A percentile compares a stretch with the other conserved stretches of the same genome.
Conservation (phyloP, 2,888 invertebrate genomes). For the Drosophila melanosoma region DNA sequence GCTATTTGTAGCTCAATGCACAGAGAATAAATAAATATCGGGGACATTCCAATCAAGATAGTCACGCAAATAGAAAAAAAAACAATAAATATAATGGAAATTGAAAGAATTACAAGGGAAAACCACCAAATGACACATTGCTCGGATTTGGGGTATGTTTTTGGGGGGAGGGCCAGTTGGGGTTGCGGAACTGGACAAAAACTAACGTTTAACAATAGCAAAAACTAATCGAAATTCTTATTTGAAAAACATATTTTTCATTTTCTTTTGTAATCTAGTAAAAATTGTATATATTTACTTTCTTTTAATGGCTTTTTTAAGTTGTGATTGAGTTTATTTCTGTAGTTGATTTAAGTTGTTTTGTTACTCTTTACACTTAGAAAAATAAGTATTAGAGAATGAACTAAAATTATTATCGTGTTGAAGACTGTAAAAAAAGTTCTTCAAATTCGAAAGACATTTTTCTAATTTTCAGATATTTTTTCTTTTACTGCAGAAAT, state of each 20-base stretch:
- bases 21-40: conserved; percentile 20
- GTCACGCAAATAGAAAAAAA: conserved; percentile 41
- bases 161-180: not conserved
- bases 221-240: not conserved
- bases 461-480: not conserved
- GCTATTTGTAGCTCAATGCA: not conserved
- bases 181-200: not conserved
- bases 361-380: not conserved
- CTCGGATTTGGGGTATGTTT: not conserved
- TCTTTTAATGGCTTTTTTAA: not conserved
- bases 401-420: not conserved
- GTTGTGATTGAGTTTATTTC: not conserved
- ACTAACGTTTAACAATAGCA: not conserved
- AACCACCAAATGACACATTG: not conserved
- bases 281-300: not conserved
- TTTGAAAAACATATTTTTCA: not conserved
- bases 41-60: conserved; percentile 33
- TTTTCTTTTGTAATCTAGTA: not conserved
- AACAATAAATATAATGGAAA: conserved; percentile 33
- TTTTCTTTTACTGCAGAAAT: not conserved
- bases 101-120: conserved; percentile 24
- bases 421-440: not conserved
- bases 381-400: not conserved
- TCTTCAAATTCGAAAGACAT: not conserved
- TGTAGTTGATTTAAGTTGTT: not conserved